A percentile compares a stretch with the other conserved stretches of the same genome.
phyloP scores from a whole-genome alignment of 2,797 vertebrate species.

The Pangasius mekongensis region DNA sequence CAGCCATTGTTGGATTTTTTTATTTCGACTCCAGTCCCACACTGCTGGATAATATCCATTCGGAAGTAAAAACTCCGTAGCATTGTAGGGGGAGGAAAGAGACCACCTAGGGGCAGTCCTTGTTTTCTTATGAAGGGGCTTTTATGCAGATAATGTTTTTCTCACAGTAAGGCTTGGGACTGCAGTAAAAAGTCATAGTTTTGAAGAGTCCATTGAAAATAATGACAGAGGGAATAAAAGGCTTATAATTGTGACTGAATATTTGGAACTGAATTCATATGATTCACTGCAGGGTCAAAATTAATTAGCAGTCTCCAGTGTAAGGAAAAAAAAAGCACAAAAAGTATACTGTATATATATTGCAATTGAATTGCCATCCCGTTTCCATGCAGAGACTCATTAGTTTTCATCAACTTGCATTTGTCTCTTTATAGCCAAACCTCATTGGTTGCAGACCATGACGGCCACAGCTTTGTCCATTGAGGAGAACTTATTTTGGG shows the following conservation, averaged over 20 bases:
- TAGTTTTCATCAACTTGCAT: conserved; percentile 46
- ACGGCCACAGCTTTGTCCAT: conserved; percentile 82
- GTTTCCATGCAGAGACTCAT: neutral
- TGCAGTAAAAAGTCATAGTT: conserved; percentile 12
- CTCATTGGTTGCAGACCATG: conserved; percentile 90
- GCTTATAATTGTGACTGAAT: neutral
- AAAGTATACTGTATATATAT: neutral
- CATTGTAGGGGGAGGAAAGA: conserved; percentile 20
- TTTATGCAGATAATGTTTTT: conserved; percentile 35
- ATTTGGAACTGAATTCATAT: conserved; percentile 15
- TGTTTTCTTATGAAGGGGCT: conserved; percentile 33
- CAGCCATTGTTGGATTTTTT: conserved; percentile 36
- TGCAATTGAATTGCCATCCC: no score
- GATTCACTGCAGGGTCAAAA: conserved; percentile 7
- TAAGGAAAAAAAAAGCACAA: neutral
- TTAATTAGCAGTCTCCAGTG: conserved; percentile 23
- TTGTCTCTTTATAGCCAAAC: conserved; percentile 82
- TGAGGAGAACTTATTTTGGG: conserved; percentile 87
- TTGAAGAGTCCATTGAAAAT: conserved; percentile 4
- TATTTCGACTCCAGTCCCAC: conserved; percentile 18
- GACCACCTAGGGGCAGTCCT: conserved; percentile 40
- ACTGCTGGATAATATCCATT: conserved; percentile 38
- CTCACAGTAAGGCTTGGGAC: neutral
- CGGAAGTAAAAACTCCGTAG: conserved; percentile 1
- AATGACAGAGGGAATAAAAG: conserved; percentile 15